A percentile compares a stretch with the other conserved stretches of the same genome.
Evolutionary conservation across 2,113 vertebrate species (phyloP).

Genomic region (Blennius ocellaris): DNA sequence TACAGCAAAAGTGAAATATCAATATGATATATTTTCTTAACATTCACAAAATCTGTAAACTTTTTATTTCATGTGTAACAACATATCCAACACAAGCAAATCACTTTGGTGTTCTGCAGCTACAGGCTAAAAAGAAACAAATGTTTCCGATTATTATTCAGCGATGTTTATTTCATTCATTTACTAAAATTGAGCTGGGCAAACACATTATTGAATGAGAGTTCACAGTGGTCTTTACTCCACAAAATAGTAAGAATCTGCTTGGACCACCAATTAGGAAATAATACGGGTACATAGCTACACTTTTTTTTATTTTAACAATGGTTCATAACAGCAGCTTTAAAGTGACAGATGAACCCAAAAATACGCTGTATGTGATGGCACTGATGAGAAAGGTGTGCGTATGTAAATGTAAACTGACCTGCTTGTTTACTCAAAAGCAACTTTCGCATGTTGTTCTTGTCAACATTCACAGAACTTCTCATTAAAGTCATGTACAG

Average conservation of each 20-base stretch:
- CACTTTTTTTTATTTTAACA: constrained; percentile 38
- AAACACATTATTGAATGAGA: neutral
- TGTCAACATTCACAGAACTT: constrained; percentile 44
- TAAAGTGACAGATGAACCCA: constrained; percentile 61
- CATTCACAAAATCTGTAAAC: constrained; percentile 80
- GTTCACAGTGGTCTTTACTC: constrained; percentile 72
- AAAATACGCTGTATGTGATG: constrained; percentile 72
- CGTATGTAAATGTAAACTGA: constrained; percentile 54
- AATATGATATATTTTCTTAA: constrained; percentile 86
- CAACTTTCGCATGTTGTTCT: constrained; percentile 40
- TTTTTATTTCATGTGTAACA: constrained; percentile 67
- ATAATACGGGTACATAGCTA: constrained; percentile 43
- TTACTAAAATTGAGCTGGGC: too few species aligned
- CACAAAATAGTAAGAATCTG: constrained; percentile 44
- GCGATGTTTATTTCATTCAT: constrained; percentile 34
- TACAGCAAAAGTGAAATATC: constrained; percentile 83
- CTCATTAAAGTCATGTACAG: constrained; percentile 58
- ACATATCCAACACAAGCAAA: constrained; percentile 77
- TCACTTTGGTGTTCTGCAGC: constrained; percentile 82
- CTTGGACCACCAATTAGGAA: constrained; percentile 53
- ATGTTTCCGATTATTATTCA: constrained; percentile 33
- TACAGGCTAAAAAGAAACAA: constrained; percentile 60
- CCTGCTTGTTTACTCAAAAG: constrained; percentile 21
- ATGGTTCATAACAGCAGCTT: constrained; percentile 51
- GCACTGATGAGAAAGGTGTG: constrained; percentile 62